Base-by-base conservation (phyloP, 2,113 vertebrate genomes). In the Bujurquina vittata region DNA sequence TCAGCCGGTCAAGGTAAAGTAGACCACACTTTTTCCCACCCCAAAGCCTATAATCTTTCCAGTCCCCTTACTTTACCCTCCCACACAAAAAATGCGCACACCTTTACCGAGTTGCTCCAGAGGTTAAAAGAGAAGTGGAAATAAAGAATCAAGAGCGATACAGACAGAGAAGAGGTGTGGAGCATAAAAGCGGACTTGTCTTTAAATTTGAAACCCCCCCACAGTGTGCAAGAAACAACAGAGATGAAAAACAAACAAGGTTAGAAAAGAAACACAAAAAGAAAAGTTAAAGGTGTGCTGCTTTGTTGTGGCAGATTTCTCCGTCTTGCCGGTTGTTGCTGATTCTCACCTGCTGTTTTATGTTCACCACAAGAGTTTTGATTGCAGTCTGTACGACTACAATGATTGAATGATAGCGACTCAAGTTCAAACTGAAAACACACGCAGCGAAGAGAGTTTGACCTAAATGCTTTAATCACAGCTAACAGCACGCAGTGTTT, bases 1-100 rank as follows among this genome's bases (percentile, higher is more conserved):
- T 17, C 83, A 87, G 74, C 54, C 60, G 40, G 76, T 80, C 35
- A 63, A 63, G 40, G 23, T 80, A 63, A 61, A 83, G 49, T 80
- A 62, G 84, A 84, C 62, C 87, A 74, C 75, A 87, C 40, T 43
- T 75, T 83, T 85, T 91, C 84, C 82, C 89, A 91, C 84, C 83
- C 83, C 73, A 84, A 92, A 87, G 83, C 93, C 94, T 93, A 90
- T 93, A 96, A 95, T 95, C 94, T 96, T 95, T 95, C 93, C 92
- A 94, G 83, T 95, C 92, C 78, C 88, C 88, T 93, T 93, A 95
- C 88, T 95, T 92, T 87, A 95, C 94, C 88, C 88, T 83, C 89
- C 76, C 80, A 63, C 85, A 76, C 80, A 82, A 54, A 72, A 72
- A 54, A 54, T 54, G 67, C 7, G 4, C 67, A 54, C 67, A 52